These are phyloP conservation scores for Bombyx mandarina DNA, from an alignment of 1,140 invertebrate genomes.

Conservation along the genomic window DNA sequence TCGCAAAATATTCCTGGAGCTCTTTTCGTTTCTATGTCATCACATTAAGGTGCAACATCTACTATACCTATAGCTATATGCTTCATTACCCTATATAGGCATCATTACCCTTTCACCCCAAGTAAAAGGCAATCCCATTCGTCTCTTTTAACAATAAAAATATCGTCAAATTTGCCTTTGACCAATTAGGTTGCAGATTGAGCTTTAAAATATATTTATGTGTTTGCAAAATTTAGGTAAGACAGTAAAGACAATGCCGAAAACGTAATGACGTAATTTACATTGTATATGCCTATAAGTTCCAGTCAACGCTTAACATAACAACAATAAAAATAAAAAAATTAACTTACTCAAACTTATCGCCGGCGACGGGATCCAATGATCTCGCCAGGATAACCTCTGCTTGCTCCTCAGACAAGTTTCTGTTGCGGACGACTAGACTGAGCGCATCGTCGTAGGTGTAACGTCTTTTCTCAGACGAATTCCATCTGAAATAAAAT, in stretches of 20 bases:
- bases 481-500: no score
- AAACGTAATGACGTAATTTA: background rate
- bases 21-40: background rate
- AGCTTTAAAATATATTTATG: background rate
- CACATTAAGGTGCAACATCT: background rate
- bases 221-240: background rate
- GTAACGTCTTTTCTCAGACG: conserved; percentile 7
- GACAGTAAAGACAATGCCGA: background rate
- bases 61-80: background rate
- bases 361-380: conserved; percentile 40
- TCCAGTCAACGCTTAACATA: background rate
- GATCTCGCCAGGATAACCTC: conserved; percentile 65
- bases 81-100: background rate
- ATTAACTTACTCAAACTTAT: conserved; percentile 30
- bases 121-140: no score
- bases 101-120: background rate
- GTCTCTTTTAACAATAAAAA: no score
- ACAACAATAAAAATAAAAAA: background rate
- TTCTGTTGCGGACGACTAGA: conserved; percentile 44
- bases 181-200: background rate
- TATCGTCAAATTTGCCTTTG: background rate
- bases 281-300: background rate
- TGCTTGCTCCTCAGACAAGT: conserved; percentile 57
- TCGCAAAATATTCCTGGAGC: background rate
- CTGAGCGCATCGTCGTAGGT: conserved; percentile 69